These are phyloP conservation scores for Abramis brama DNA, from an alignment of 2,113 vertebrate genomes.

Conservation along the genomic window DNA sequence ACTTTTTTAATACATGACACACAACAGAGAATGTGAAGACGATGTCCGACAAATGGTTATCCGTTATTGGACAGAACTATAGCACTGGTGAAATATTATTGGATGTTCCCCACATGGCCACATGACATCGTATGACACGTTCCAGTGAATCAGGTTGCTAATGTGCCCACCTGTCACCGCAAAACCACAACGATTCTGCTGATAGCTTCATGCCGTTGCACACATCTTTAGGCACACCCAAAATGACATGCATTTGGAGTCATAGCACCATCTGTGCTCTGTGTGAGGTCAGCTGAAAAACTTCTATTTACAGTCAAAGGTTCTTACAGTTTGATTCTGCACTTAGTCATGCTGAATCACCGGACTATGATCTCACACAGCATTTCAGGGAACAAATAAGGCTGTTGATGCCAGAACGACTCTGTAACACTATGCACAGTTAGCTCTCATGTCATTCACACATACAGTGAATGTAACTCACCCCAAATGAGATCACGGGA, in stretches of 20 bases:
- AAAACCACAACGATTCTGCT: conserved; percentile 26
- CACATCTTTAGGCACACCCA: conserved; percentile 6
- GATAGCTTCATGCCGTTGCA: conserved; percentile 11
- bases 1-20: not conserved
- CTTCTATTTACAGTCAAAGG: not conserved
- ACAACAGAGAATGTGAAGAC: conserved; percentile 9
- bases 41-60: not conserved
- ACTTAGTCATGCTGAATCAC: conserved; percentile 64
- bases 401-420: not conserved
- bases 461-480: conserved; percentile 25
- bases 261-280: not conserved
- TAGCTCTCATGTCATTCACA: conserved; percentile 29
- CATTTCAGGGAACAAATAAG: not conserved
- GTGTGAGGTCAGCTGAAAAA: conserved; percentile 18
- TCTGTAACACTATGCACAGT: not conserved
- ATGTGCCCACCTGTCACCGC: conserved; percentile 1
- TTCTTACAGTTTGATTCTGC: conserved; percentile 34
- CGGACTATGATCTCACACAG: not conserved
- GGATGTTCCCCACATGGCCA: conserved; percentile 1
- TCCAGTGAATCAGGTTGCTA: conserved; percentile 30
- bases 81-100: conserved; percentile 48
- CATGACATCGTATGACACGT: conserved; percentile 27
- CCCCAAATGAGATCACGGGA: conserved; percentile 9
- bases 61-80: not conserved
- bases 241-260: not conserved